These are phyloP conservation scores for Glareola pratincola DNA, from an alignment of 2,113 vertebrate species.

Conservation along the genomic window DNA sequence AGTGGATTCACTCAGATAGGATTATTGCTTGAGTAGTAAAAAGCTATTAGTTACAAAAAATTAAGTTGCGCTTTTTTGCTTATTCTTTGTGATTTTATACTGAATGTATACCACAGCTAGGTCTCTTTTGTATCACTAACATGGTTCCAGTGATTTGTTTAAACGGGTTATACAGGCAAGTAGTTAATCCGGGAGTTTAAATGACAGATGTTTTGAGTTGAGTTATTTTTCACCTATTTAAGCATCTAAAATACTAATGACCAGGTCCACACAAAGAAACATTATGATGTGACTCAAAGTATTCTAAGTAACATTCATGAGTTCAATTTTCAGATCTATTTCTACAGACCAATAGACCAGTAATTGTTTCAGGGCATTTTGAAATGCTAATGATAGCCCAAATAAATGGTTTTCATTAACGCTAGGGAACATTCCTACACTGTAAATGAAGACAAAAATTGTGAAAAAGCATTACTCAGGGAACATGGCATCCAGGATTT, in stretches of 20 bases:
- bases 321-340: neutral
- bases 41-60: neutral
- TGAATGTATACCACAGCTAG: neutral
- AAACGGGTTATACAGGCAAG: neutral
- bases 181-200: neutral
- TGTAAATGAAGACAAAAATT: neutral
- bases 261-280: neutral
- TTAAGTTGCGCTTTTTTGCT: neutral
- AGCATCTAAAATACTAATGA: conserved; percentile 2
- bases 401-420: neutral
- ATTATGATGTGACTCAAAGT: neutral
- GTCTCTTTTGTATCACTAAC: neutral
- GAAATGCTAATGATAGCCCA: neutral
- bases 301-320: neutral
- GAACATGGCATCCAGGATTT: neutral
- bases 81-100: neutral
- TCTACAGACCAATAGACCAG: neutral
- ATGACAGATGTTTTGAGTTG: neutral
- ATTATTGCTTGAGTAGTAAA: neutral
- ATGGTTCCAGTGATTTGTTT: neutral
- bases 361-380: neutral
- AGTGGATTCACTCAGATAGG: neutral
- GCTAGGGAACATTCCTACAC: neutral
- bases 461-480: neutral
- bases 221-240: conserved; percentile 44